Conservation (phyloP, 1,140 invertebrate genomes). For the Solen grandis region DNA sequence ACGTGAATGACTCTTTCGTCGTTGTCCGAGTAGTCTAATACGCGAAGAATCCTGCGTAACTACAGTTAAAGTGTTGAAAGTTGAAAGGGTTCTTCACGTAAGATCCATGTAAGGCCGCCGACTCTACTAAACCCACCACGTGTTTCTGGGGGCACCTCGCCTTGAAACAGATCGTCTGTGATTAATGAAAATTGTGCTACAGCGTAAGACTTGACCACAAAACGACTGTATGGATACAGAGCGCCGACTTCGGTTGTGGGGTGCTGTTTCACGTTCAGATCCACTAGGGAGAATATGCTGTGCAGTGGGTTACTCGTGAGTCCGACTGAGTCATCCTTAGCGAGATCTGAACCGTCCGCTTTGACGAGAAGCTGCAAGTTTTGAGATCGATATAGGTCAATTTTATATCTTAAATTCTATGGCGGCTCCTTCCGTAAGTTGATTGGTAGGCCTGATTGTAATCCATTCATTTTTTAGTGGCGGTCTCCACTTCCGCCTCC, state of each 20-base stretch:
- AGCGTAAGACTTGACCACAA: constrained; percentile 17
- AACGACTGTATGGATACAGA: constrained; percentile 10
- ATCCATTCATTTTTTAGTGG: not conserved
- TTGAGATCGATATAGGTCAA: constrained; percentile 14
- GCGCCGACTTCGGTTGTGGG: constrained; percentile 12
- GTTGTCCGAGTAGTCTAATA: not conserved
- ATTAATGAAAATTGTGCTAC: constrained; percentile 31
- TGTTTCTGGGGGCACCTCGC: not conserved
- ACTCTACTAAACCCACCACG: constrained; percentile 4
- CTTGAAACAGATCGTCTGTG: no score
- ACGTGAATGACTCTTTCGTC: not conserved
- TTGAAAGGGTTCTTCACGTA: constrained; percentile 14
- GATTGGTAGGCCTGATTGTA: constrained; percentile 12
- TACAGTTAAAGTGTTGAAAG: no score
- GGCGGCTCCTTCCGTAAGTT: constrained; percentile 10
- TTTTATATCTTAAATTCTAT: constrained; percentile 11
- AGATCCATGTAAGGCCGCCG: not conserved
- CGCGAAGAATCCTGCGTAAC: no score
- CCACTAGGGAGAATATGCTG: constrained; percentile 7
- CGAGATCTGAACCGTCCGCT: not conserved
- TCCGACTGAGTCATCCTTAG: not conserved
- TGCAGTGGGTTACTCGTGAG: constrained; percentile 3
- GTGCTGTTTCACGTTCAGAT: constrained; percentile 5
- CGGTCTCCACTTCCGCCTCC: not conserved
- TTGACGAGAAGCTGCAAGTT: not conserved